These are phyloP conservation scores for Cisticola juncidis DNA, from an alignment of 2,113 vertebrate genomes.

Conservation along the genomic window DNA sequence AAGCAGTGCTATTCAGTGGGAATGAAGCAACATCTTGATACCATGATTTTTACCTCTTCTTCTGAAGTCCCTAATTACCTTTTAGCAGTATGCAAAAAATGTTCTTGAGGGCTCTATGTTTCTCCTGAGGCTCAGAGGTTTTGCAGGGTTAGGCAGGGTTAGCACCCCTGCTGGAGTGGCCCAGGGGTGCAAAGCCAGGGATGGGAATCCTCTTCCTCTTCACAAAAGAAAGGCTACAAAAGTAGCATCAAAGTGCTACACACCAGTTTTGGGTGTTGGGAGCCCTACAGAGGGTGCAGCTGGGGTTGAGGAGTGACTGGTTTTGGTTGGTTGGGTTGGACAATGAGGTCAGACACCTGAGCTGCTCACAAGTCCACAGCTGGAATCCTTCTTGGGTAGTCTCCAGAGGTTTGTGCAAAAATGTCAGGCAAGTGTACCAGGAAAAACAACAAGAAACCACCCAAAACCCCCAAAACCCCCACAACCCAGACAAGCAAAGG, in stretches of 20 bases:
- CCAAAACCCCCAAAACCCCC: too few relatives aligned
- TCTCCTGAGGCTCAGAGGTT: neutral
- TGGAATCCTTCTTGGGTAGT: neutral
- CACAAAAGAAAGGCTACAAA: neutral
- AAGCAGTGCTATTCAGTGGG: neutral
- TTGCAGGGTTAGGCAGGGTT: neutral
- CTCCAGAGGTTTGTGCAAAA: neutral
- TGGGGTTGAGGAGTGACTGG: neutral
- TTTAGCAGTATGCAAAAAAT: neutral
- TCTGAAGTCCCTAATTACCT: neutral
- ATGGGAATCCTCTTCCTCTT: neutral
- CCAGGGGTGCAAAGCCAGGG: rapidly evolving
- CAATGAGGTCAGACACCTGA: neutral
- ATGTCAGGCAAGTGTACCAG: neutral
- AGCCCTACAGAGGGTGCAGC: neutral
- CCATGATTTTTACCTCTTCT: neutral
- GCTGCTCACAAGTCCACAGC: neutral
- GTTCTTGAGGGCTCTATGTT: neutral
- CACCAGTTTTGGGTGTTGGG: neutral
- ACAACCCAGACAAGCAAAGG: neutral
- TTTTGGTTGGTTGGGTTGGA: neutral
- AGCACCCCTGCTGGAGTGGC: neutral
- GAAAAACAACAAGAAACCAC: neutral
- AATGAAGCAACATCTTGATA: neutral
- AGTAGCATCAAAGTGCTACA: neutral